These are phyloP conservation scores for Furcula furcula DNA, from an alignment of 2,888 invertebrate genomes.

Conservation along the genomic window DNA sequence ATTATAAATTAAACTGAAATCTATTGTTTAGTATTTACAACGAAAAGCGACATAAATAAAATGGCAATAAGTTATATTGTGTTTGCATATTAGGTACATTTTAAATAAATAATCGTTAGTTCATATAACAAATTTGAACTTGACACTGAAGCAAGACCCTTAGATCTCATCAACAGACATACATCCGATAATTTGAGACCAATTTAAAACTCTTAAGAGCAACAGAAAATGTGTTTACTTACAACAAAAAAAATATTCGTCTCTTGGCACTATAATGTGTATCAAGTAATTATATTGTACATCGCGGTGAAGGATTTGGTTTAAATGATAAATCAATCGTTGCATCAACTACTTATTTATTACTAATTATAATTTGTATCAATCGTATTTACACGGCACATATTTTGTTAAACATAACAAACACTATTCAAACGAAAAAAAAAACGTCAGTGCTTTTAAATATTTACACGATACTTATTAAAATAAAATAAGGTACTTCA, in stretches of 20 bases:
- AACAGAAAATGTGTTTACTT: no score
- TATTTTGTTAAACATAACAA: constrained; percentile 57
- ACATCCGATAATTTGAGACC: no score
- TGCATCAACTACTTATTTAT: constrained; percentile 35
- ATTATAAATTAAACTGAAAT: no score
- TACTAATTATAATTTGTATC: constrained; percentile 57
- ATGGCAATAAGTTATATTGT: no score
- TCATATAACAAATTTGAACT: no score
- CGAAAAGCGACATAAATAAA: no score
- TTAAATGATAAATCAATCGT: constrained; percentile 42
- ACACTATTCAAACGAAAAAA: constrained; percentile 56
- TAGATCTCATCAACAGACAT: no score
- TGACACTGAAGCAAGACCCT: no score
- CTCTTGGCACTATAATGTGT: constrained; percentile 68
- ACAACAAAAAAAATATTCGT: constrained; percentile 41
- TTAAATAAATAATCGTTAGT: no score
- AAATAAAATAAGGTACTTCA: constrained; percentile 63
- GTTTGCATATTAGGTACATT: no score
- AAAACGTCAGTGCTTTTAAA: constrained; percentile 60
- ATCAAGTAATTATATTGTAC: constrained; percentile 60
- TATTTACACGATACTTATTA: constrained; percentile 68
- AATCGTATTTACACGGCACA: constrained; percentile 77
- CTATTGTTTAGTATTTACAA: no score
- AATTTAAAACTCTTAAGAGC: no score
- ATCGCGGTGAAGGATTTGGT: constrained; percentile 75